Percentiles rank a stretch among this genome's conserved stretches.
Evolutionary conservation across 2,113 vertebrate species (phyloP).

Genomic region (Gymnorhina tibicen): DNA sequence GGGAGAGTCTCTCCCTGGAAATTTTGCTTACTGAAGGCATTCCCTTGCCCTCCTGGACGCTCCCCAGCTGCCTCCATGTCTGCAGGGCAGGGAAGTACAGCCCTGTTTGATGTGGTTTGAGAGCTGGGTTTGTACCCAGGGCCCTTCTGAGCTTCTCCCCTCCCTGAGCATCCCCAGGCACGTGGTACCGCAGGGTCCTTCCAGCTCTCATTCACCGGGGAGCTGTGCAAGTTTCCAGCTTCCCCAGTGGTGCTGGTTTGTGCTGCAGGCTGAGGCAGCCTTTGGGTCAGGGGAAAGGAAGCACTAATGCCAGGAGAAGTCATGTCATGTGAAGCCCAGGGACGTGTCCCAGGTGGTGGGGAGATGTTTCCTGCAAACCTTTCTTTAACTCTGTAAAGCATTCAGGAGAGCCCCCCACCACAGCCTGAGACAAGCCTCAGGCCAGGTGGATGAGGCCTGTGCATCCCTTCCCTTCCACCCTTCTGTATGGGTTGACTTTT

Average conservation of each 20-base stretch:
- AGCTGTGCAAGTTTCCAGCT: background rate
- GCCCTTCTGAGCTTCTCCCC: background rate
- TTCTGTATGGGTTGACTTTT: background rate
- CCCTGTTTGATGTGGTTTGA: background rate
- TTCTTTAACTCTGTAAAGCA: background rate
- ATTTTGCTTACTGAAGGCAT: background rate
- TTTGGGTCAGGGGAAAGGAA: background rate
- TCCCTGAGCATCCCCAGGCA: background rate
- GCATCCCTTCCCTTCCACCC: background rate
- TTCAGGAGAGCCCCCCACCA: background rate
- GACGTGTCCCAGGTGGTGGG: background rate
- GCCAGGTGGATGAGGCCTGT: background rate
- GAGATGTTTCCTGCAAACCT: background rate
- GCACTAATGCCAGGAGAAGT: background rate
- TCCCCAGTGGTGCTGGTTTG: background rate
- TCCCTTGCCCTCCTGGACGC: background rate
- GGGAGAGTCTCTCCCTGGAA: background rate
- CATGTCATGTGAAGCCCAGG: background rate
- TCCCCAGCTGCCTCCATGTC: background rate
- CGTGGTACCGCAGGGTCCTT: background rate
- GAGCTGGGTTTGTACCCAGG: background rate
- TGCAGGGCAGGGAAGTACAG: background rate
- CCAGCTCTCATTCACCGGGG: background rate
- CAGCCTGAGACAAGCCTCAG: background rate
- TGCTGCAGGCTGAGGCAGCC: background rate